Percentiles rank a stretch among this genome's conserved stretches.
phyloP scores from a whole-genome alignment of 2,113 vertebrate genomes.

The Gymnarchus niloticus region DNA sequence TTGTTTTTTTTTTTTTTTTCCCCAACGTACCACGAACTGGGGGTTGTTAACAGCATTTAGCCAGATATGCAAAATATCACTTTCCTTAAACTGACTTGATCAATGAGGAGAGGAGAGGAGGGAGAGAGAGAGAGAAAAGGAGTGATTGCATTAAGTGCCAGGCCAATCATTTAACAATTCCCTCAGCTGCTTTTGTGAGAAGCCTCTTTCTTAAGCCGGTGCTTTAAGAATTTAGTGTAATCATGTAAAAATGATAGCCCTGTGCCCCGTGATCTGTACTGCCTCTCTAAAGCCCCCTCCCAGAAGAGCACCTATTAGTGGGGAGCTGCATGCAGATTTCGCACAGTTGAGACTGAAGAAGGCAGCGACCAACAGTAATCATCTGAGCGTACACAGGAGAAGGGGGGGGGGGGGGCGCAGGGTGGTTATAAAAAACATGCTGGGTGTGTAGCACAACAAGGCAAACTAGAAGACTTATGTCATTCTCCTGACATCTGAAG shows the following conservation, averaged over 20 bases:
- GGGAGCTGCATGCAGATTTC: conserved; percentile 58
- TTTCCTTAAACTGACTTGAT: conserved; percentile 80
- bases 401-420: conserved; percentile 38
- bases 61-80: conserved; percentile 90
- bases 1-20: conserved; percentile 68
- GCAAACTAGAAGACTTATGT: neutral
- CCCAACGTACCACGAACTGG: conserved; percentile 75
- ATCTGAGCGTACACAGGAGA: neutral
- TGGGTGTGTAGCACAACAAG: neutral
- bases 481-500: neutral
- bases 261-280: conserved; percentile 73
- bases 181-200: conserved; percentile 73
- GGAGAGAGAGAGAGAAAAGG: conserved; percentile 43
- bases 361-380: too few species aligned
- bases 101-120: conserved; percentile 62
- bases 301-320: conserved; percentile 80
- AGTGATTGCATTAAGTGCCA: conserved; percentile 77
- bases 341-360: neutral
- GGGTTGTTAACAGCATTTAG: conserved; percentile 94
- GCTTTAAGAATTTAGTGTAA: conserved; percentile 84
- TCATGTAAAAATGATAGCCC: conserved; percentile 85
- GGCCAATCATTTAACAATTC: conserved; percentile 85
- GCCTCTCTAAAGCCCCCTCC: conserved; percentile 74
- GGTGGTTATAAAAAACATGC: neutral
- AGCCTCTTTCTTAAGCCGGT: conserved; percentile 78